Base-by-base conservation (phyloP, 2,113 vertebrate genomes). In the Sciurus niger region DNA sequence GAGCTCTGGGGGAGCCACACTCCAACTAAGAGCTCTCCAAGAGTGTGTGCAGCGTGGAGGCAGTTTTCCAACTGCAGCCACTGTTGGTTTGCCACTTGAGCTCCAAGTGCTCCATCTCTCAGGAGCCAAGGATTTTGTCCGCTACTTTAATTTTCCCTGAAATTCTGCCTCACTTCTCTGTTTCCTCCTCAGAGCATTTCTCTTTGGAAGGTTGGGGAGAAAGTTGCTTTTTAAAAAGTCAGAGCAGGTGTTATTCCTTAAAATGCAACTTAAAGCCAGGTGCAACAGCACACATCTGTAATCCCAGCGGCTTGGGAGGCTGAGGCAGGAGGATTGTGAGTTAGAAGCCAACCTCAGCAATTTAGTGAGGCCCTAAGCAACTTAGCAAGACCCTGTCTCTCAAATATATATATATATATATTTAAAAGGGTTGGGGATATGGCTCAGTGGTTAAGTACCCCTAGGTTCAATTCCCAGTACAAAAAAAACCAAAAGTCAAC, bases 151-250 rank as follows among this genome's bases (percentile, higher is more conserved):
- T 82, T 85, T 67, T 32, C 87, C 74, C 84, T 76, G 24, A 12
- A 74, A 32, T 20, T 8, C 55, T 40, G 11, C 14, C 37, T 28
- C 9, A 6, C n/a, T 91, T 51, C 55, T 40, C 55, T 82, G n/a
- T 84, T 90, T 93, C 73, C 95, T 68, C 78, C 58, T 94, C 90
- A 51, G 2, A 22, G 17, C 4, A 2, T 73, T 91, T 89, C 53
- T 90, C 84, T 72, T 73, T 63, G 17, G 55, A 92, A 94, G 53
- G n/a, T 2, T 55, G 12, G 58, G 20, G 30, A 89, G 37, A 89
- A 48, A 60, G 74, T 58, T 79, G 55, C 88, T 92, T 94, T 95
- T 67, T 34, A 79, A 83, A 67, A 93, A 83, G 84, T 94, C 28
- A 65, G 77, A 73, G 82, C 32, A 89, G 48, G 32, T 70, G 55